Percentiles rank a stretch among this genome's conserved stretches.
Evolutionary conservation across 2,888 invertebrate species (phyloP).

Genomic region (Esperia sulphurella): DNA sequence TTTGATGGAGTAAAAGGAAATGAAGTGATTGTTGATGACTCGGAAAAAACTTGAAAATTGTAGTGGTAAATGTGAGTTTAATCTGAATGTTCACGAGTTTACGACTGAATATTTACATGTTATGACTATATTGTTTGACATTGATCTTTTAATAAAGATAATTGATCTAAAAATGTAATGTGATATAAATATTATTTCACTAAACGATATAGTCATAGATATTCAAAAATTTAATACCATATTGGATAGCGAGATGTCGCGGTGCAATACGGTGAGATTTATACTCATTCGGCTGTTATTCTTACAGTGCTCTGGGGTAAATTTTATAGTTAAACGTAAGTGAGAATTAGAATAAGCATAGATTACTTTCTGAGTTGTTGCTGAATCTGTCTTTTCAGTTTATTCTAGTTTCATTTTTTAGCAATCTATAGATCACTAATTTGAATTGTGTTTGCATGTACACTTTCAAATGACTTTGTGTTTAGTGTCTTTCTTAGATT

Average conservation of each 20-base stretch:
- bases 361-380: slow-evolving; percentile 38
- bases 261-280: slow-evolving; percentile 21
- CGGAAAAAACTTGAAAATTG: background rate
- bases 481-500: slow-evolving; percentile 35
- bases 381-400: slow-evolving; percentile 25
- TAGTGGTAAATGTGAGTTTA: background rate
- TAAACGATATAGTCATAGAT: background rate
- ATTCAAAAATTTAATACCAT: background rate
- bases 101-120: too few relatives aligned
- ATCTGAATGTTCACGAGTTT: background rate
- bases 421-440: slow-evolving; percentile 40
- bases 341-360: slow-evolving; percentile 53
- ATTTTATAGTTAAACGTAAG: slow-evolving; percentile 61
- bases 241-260: slow-evolving; percentile 27
- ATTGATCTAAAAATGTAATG: too few relatives aligned
- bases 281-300: slow-evolving; percentile 47
- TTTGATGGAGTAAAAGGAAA: slow-evolving; percentile 1
- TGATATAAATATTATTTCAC: background rate
- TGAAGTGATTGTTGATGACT: slow-evolving; percentile 7
- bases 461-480: slow-evolving; percentile 16
- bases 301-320: slow-evolving; percentile 50
- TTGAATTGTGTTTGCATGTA: slow-evolving; percentile 31
- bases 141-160: too few relatives aligned
- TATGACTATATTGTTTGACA: too few relatives aligned
- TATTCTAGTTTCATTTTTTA: slow-evolving; percentile 28